Base-by-base conservation (phyloP, 2,888 invertebrate genomes). In the Oithona nana region DNA sequence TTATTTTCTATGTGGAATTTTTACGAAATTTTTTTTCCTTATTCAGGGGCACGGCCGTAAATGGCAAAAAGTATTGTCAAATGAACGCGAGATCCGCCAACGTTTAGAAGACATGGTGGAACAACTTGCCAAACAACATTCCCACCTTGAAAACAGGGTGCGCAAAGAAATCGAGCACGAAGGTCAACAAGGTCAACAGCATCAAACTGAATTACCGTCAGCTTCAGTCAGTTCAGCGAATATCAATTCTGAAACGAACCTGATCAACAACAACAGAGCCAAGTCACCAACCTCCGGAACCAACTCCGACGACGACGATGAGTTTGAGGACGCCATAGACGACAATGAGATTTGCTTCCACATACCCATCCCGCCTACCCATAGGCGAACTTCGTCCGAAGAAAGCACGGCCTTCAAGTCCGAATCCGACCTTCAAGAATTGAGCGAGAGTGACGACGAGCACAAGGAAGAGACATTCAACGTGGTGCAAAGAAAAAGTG, bases 21-120 rank as follows among this genome's bases (percentile, higher is more conserved):
- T 39, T 39, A 13, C 11, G 16, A 39, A 16, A 16, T 13, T 39
- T 39, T 13, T 13, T 39, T 39, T 13, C 48, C 48, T n/a, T n/a
- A n/a, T n/a, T n/a, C n/a, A n/a, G 24, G 20, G 22, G 28, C 92
- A 95, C 68, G 89, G 89, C 59, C 83, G 86, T 64, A 88, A 93
- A 68, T 89, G 95, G 88, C 86, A 87, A 67, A 85, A 88, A 68
- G 82, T 90, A 72, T 75, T 97, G 66, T 88, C 93, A 68, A 88
- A 92, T 74, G 95, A 98, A 72, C 83, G 94, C 26, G 93, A 95
- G 67, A 93, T 95, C 75, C 83, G 93, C 69, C 80, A 85, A 72
- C 81, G 90, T 56, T 77, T 94, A 66, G 92, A 94, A 71, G 94
- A 94, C 71, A 89, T 98, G 77, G 90, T 98, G 20, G 97, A 98